Base-by-base conservation (phyloP, 2,797 vertebrate genomes). In the Neomorphus geoffroyi region DNA sequence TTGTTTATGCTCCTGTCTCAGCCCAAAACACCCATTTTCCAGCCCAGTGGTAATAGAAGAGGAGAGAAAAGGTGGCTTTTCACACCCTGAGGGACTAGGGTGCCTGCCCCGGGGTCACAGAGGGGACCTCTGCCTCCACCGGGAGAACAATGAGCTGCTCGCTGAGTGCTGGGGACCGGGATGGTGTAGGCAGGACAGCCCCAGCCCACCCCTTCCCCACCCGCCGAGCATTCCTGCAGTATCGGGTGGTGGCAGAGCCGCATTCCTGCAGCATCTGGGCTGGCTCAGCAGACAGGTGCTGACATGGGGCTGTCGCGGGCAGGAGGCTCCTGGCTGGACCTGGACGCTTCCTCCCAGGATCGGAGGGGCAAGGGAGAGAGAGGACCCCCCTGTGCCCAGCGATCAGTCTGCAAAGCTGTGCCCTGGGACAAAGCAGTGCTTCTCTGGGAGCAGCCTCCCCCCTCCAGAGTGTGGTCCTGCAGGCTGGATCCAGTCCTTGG, bases 181-280 rank as follows among this genome's bases (percentile, higher is more conserved):
- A 32, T 12, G 27, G 43, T 1, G 0, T 37, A 60, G 64, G 60
- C 50, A 50, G 50, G 58, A 70, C 3, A 6, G 60, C 67, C 62
- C 45, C 84, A 17, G 14, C 70, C 65, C 18, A 7, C 81, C 75
- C 81, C 84, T 69, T 86, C 86, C 92, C 91, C 90, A 77, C 90
- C 92, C 93, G 27, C 85, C 18, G 39, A 85, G 65, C 87, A 90
- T 96, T 97, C 95, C 92, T 93, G 75, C 92, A 48, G 87, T 96
- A 93, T 96, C 95, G 85, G 72, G 89, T 93, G 93, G 93, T 91
- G 86, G 93, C 84, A 43, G 95, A 71, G 86, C 93, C 18, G 13
- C 93, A 95, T 96, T 96, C 96, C 95, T 80, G 65, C 86, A 67
- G 94, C 94, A 84, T 92, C 96, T 95, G 95, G 94, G 84, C 93